A percentile compares a stretch with the other conserved stretches of the same genome.
These are phyloP conservation scores for Dendrophyllia cribrosa DNA, from an alignment of 64 coral and sea anemone genomes.

Conservation along the genomic window DNA sequence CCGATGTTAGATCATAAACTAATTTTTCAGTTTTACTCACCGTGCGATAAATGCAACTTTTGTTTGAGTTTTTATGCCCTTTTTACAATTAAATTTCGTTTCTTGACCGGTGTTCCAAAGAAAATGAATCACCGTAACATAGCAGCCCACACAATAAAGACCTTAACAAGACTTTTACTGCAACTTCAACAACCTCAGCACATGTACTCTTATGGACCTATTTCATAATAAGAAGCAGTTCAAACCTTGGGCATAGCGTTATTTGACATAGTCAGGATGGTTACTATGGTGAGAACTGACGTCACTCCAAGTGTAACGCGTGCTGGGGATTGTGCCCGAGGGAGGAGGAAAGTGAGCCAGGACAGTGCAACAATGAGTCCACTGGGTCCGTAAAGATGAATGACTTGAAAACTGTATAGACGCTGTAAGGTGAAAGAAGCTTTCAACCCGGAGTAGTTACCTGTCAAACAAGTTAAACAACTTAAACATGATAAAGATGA, in stretches of 20 bases:
- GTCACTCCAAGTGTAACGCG: constrained; percentile 67
- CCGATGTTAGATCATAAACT: too few relatives aligned
- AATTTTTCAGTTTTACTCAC: too few relatives aligned
- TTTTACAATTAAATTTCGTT: too few relatives aligned
- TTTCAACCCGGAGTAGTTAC: constrained; percentile 59
- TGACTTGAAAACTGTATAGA: constrained; percentile 36
- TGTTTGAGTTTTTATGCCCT: too few relatives aligned
- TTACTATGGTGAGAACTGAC: constrained; percentile 56
- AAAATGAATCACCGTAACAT: too few relatives aligned
- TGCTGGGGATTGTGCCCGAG: constrained; percentile 45
- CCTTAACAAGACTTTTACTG: too few relatives aligned
- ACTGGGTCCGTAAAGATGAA: constrained; percentile 59
- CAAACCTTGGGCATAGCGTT: constrained; percentile 64
- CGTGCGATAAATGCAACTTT: too few relatives aligned
- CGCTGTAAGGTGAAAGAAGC: constrained; percentile 51
- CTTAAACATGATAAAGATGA: neutral
- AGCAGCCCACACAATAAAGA: too few relatives aligned
- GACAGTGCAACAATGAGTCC: constrained; percentile 52
- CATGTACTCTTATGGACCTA: neutral
- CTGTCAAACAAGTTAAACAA: constrained; percentile 14
- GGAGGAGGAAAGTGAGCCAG: constrained; percentile 58
- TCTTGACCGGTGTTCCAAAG: too few relatives aligned
- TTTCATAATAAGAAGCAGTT: neutral
- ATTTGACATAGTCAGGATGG: constrained; percentile 59
- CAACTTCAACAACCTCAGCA: neutral